Conservation (phyloP, 2,113 vertebrate genomes). For the Hystrix cristata region DNA sequence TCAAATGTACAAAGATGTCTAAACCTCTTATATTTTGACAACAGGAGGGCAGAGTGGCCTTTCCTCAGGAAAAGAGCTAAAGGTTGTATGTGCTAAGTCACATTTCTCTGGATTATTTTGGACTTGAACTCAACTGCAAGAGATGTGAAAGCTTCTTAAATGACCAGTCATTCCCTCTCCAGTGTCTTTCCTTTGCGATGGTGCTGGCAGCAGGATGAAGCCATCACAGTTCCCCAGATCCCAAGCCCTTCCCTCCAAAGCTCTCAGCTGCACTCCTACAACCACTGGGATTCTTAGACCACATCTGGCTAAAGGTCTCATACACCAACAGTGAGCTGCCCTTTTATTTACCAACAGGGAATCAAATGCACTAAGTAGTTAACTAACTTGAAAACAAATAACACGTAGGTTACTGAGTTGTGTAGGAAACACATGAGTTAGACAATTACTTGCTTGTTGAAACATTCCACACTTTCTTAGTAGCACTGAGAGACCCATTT, state of each 20-base stretch:
- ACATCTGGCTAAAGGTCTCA: not conserved
- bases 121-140: not conserved
- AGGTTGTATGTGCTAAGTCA: not conserved
- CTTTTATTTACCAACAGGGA: not conserved
- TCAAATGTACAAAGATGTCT: not conserved
- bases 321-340: not conserved
- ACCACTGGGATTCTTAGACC: not conserved
- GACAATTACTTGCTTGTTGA: not conserved
- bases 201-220: not conserved
- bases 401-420: not conserved
- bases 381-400: not conserved
- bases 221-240: not conserved
- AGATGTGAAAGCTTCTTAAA: not conserved
- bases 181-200: not conserved
- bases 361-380: not conserved
- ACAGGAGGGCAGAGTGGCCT: not conserved
- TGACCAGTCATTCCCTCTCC: not conserved
- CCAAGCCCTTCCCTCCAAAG: not conserved
- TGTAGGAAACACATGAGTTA: not conserved
- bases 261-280: not conserved
- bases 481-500: not conserved
- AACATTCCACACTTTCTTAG: not conserved
- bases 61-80: not conserved
- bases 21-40: not conserved
- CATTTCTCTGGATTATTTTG: not conserved